These are phyloP conservation scores for Atrichornis clamosus DNA, from an alignment of 2,113 vertebrate species.

Conservation along the genomic window DNA sequence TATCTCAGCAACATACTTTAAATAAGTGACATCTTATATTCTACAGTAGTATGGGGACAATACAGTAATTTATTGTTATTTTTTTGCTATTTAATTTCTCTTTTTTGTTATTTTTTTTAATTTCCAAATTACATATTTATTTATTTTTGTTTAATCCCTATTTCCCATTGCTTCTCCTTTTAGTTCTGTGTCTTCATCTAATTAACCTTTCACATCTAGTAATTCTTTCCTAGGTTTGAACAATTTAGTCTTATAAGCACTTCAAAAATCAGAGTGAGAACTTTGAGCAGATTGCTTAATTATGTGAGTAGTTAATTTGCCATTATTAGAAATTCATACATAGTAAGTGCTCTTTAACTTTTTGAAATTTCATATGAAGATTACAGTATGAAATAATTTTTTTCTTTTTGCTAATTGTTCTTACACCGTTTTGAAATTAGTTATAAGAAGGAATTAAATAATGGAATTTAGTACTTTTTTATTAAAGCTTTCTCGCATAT, in stretches of 20 bases:
- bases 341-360: conserved; percentile 49
- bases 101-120: not conserved
- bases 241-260: conserved; percentile 63
- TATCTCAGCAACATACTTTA: not conserved
- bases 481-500: not conserved
- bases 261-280: conserved; percentile 57
- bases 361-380: conserved; percentile 29
- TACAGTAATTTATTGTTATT: not conserved
- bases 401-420: not conserved
- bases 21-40: not conserved
- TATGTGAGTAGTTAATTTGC: conserved; percentile 48
- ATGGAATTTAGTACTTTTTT: not conserved
- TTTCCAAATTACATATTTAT: not conserved
- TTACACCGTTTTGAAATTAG: not conserved
- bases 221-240: conserved; percentile 61
- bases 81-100: not conserved
- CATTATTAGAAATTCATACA: conserved; percentile 10
- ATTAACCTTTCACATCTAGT: conserved; percentile 63
- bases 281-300: conserved; percentile 44
- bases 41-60: not conserved
- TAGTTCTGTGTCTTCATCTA: conserved; percentile 33
- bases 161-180: conserved; percentile 15
- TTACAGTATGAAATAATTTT: not conserved
- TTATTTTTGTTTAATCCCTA: not conserved
- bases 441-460: not conserved